These are phyloP conservation scores for Hedya salicella DNA, from an alignment of 2,888 invertebrate species.

Conservation along the genomic window DNA sequence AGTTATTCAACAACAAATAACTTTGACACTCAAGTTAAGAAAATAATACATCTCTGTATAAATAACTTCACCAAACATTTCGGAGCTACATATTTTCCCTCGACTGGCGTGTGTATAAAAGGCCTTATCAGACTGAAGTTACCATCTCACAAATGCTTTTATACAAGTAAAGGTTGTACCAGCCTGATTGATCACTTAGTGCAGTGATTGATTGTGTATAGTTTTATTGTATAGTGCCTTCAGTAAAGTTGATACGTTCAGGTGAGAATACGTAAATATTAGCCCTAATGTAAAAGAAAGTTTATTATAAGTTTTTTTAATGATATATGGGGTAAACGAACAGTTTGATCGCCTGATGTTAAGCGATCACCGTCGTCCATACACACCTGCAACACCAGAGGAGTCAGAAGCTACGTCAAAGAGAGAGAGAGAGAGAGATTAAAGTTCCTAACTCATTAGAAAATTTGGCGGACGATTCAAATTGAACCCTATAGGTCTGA, in stretches of 20 bases:
- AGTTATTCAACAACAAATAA: not conserved
- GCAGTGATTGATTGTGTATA: constrained; percentile 14
- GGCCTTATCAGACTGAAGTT: not conserved
- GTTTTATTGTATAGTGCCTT: constrained; percentile 1
- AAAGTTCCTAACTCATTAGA: too few relatives aligned
- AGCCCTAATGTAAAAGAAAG: too few relatives aligned
- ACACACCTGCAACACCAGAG: too few relatives aligned
- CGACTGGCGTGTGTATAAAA: not conserved
- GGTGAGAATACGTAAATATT: too few relatives aligned
- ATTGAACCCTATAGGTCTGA: too few relatives aligned
- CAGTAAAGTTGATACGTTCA: constrained; percentile 5
- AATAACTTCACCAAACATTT: not conserved
- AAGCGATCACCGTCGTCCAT: too few relatives aligned
- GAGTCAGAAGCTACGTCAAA: too few relatives aligned
- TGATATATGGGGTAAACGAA: too few relatives aligned
- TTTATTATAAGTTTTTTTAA: too few relatives aligned
- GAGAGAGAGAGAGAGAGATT: too few relatives aligned
- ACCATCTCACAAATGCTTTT: not conserved
- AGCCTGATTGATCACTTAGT: constrained; percentile 9
- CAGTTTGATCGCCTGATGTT: too few relatives aligned
- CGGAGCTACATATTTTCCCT: not conserved
- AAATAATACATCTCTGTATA: not conserved
- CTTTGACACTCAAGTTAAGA: not conserved
- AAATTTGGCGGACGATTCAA: too few relatives aligned
- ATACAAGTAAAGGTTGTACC: not conserved